These are phyloP conservation scores for Peromyscus aztecus DNA, from an alignment of 2,797 vertebrate genomes.

Conservation along the genomic window DNA sequence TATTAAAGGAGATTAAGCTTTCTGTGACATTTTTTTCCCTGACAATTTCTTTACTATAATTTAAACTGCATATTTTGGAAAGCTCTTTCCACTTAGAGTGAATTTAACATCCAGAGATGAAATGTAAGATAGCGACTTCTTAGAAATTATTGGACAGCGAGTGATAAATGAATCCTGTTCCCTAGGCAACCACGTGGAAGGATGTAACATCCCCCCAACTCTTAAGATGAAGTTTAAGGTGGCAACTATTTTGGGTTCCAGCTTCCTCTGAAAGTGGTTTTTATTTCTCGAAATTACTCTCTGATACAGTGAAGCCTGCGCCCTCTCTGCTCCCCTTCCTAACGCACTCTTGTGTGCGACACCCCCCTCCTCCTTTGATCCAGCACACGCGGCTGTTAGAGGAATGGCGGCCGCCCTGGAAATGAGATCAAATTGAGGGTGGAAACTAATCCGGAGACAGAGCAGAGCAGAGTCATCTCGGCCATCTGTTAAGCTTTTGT, in stretches of 20 bases:
- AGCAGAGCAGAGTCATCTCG: not conserved
- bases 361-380: conserved; percentile 64
- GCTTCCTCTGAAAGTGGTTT: conserved; percentile 70
- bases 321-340: conserved; percentile 22
- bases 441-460: not conserved
- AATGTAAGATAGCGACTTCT: conserved; percentile 68
- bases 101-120: conserved; percentile 71
- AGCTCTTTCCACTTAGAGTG: conserved; percentile 62
- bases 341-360: not conserved
- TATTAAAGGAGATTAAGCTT: conserved; percentile 55
- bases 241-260: conserved; percentile 78
- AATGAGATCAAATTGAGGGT: conserved; percentile 52
- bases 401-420: conserved; percentile 2
- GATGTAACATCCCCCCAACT: conserved; percentile 44
- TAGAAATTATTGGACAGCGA: conserved; percentile 75
- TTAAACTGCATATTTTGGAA: conserved; percentile 63
- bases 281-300: conserved; percentile 72
- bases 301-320: conserved; percentile 60
- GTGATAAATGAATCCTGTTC: conserved; percentile 71
- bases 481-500: not conserved
- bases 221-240: conserved; percentile 77
- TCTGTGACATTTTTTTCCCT: conserved; percentile 70
- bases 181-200: conserved; percentile 75
- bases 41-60: conserved; percentile 55
- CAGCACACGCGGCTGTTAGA: conserved; percentile 36